These are phyloP conservation scores for Potamilus streckersoni DNA, from an alignment of 1,140 invertebrate species.

Conservation along the genomic window DNA sequence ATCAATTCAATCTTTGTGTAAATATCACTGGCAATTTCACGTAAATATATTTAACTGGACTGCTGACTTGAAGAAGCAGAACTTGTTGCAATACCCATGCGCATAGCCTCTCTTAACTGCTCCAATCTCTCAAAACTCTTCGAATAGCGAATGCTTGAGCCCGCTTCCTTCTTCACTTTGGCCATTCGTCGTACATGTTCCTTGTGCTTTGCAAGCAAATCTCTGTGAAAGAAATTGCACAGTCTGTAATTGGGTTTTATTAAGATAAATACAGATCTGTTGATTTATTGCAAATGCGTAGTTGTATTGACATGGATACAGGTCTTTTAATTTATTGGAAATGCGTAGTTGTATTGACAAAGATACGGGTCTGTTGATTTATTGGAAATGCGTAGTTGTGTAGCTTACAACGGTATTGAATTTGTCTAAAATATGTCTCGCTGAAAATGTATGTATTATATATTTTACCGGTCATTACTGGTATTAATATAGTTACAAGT, in stretches of 20 bases:
- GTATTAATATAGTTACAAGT: neutral
- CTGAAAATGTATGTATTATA: too few relatives aligned
- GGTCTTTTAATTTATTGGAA: neutral
- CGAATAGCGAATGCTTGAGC: conserved; percentile 17
- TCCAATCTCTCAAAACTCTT: conserved; percentile 22
- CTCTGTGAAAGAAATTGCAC: conserved; percentile 9
- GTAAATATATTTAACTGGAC: too few relatives aligned
- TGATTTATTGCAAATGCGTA: too few relatives aligned
- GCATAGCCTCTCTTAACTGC: conserved; percentile 20
- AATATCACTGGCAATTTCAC: too few relatives aligned
- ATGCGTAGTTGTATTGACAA: neutral
- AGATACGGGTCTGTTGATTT: neutral
- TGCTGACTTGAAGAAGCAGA: neutral
- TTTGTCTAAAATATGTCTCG: too few relatives aligned
- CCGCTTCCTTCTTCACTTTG: conserved; percentile 20
- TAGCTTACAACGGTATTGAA: too few relatives aligned
- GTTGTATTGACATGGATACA: neutral
- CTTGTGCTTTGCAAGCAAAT: conserved; percentile 22
- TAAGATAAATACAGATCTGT: neutral
- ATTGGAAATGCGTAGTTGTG: neutral
- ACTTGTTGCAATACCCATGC: conserved; percentile 7
- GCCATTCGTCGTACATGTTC: conserved; percentile 22
- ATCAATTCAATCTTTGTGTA: too few relatives aligned
- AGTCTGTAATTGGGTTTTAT: neutral
- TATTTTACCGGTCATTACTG: too few relatives aligned